Base-by-base conservation (phyloP, 2,113 vertebrate species). In the Hypomesus transpacificus region DNA sequence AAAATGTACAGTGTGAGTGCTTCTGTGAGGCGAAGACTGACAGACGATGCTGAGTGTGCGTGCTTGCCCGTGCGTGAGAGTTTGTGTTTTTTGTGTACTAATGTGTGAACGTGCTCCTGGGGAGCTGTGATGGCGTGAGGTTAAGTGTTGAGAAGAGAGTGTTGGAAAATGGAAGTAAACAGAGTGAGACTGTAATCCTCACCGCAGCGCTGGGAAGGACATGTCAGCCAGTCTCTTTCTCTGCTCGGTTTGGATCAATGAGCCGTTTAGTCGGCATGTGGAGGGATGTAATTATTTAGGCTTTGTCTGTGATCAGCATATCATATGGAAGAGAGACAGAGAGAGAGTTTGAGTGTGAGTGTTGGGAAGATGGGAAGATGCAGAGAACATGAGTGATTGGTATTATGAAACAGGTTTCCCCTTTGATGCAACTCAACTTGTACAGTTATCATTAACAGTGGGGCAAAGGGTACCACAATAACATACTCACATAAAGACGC, bases 181-280 rank as follows among this genome's bases (percentile, higher is more conserved):
- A 69, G 14, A 24, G 60, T 7, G 18, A 50, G 50, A 68, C 65
- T 59, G 26, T 46, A 64, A 39, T 54, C 18, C 66, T 16, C 17
- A n/a, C 73, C 57, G 77, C 69, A 68, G 54, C 14, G 62, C 66
- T 51, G 60, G 39, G 24, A 20, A 71, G 65, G 65, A 82, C 20
- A 79, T 65, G 22, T 77, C 31, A 79, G 71, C 76, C 76, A 74
- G 62, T 31, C 62, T 39, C 28, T 64, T 39, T 64, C 62, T 68
- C 71, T 61, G 68, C 57, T 78, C 71, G 13, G 7, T 39, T 39
- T 64, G 62, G 26, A 64, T 64, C 62, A 18, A 64, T 3, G 9
- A 14, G 24, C 24, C 8, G 54, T 75, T 56, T 34, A 58, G 70
- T 78, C 60, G 56, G 54, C 22, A 61, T 76, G 68, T 73, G 59